Base-by-base conservation (phyloP, 2,888 invertebrate species). In the Mimumesa dahlbomi region DNA sequence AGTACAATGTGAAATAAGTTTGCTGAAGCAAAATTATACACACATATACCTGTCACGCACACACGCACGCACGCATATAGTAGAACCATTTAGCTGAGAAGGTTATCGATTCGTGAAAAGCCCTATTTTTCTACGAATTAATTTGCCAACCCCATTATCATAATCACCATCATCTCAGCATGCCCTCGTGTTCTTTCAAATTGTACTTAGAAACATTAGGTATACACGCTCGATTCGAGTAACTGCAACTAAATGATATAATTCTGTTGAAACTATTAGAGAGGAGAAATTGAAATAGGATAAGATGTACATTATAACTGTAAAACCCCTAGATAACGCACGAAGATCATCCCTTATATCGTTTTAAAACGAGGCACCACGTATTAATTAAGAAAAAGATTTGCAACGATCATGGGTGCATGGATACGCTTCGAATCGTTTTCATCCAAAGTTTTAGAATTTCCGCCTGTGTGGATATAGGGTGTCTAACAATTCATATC, bases 1-100 rank as follows among this genome's bases (percentile, higher is more conserved):
- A 94, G 91, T 91, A 91, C 89, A 88, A 82, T 81, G 83, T 83
- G 67, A 81, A 82, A 84, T 86, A 82, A 78, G 81, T 83, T 87
- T 84, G 82, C 82, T 77, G 82, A 79, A 72, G 74, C 75, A 61
- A 81, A 75, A 75, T 49, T 59, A 59, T 38, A 68, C 52, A 46
- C 34, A 54, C 61, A 67, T 21, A 56, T 48, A 53, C 25, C 34
- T 34, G 18, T 7, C 48, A 54, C 50, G 43, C 43, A 43, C 21
- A 2, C 21, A 62, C 40, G 18, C 40, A 40, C 40, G 9, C 11
- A 63, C 49, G 7, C 7, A 25, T 25, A 68, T 50, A 49, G 63
- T 69, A 77, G 65, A 61, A 40, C 45, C 63, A 70, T 75, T 48
- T 70, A 74, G 62, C 57, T 21, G 25, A 48, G 19, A 19, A 25